Evolutionary conservation across 2,113 vertebrate species (phyloP).

Genomic region (Cygnus atratus): DNA sequence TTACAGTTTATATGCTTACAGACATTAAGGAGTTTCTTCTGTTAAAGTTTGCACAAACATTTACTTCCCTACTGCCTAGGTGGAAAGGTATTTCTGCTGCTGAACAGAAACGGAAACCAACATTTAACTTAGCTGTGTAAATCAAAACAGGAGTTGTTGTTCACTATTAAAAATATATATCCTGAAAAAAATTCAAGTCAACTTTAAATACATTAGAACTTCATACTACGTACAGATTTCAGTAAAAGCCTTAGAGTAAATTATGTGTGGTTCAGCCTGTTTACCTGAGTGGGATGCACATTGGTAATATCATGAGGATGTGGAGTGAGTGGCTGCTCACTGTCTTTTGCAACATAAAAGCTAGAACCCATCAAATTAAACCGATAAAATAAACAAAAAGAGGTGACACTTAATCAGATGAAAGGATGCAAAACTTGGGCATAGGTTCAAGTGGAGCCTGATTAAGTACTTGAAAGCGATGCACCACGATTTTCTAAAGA

Average conservation of each 20-base stretch:
- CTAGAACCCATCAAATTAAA: background rate
- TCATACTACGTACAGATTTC: background rate
- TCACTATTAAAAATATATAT: background rate
- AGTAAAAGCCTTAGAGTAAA: background rate
- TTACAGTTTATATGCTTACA: too few species aligned
- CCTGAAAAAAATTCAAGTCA: background rate
- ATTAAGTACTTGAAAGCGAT: background rate
- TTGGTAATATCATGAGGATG: background rate
- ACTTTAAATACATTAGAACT: background rate
- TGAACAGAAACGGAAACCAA: background rate
- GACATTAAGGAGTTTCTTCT: background rate
- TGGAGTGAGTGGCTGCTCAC: background rate
- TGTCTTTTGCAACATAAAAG: background rate
- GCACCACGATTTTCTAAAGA: background rate
- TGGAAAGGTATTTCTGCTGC: background rate
- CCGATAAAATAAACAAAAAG: background rate
- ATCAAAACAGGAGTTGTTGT: background rate
- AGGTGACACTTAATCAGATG: background rate
- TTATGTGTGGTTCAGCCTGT: background rate
- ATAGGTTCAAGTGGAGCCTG: background rate
- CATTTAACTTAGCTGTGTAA: background rate
- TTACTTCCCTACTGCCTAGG: background rate
- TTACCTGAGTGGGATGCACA: background rate
- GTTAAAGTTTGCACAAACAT: background rate
- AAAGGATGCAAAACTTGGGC: background rate